Evolutionary conservation across 2,888 invertebrate genomes (phyloP), one percentile per base, ranked within the genome.

Genomic region (Lamproptera curius): DNA sequence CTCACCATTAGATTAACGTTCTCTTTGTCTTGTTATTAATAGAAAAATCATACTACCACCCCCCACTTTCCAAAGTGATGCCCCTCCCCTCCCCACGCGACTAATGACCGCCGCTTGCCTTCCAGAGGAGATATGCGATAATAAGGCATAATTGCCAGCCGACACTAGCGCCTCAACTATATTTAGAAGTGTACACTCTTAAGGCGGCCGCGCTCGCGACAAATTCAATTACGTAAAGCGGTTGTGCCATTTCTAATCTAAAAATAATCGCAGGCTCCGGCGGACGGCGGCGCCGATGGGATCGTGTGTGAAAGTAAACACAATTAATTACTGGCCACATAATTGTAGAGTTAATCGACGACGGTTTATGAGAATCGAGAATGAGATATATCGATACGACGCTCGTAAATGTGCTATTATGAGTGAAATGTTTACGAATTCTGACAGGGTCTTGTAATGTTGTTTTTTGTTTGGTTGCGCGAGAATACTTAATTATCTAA

Each of bases 181-280:
- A 86, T 87, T 85, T 87, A 87, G 87, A 81, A 69, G 74, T 78
- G 73, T 76, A 76, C 68, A 69, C 77, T 83, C 82, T 81, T 82
- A 83, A 85, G 78, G 84, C 76, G 70, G 80, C 82, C 73, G 74
- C 71, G 83, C 81, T 78, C 84, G 78, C 79, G 82, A 78, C 86
- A 74, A 66, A 82, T 77, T 83, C 78, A 87, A 87, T 86, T 87
- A 86, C 87, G 83, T 87, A 87, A 86, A 86, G 85, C 83, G 76
- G 86, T 84, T 85, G 81, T 81, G 86, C 85, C 86, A 86, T 87
- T 87, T 87, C 87, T 87, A 87, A 87, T 87, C 87, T 86, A 87
- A 87, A 87, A 87, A 87, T 87, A 87, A 87, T 87, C 87, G 85
- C 76, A 84, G 87, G 84, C 83, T 83, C 70, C 73, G 64, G 11